Evolutionary conservation across 1,140 invertebrate genomes (phyloP).

Genomic region (Gyrodactylus salaris): DNA sequence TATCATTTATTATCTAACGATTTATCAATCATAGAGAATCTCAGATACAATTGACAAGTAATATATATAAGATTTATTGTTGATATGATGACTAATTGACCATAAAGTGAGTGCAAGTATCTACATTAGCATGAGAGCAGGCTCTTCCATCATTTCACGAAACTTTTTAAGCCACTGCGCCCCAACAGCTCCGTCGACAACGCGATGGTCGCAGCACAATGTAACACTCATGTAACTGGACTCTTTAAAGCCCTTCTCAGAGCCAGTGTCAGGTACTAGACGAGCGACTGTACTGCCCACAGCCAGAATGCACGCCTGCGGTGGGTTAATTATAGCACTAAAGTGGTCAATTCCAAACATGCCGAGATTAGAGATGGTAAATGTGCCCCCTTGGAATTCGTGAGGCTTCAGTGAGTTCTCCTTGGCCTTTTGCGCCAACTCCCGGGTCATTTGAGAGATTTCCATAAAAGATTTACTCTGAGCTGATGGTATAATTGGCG

Average conservation of each 20-base stretch:
- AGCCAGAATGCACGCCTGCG: constrained; percentile 33
- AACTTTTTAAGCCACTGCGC: constrained; percentile 33
- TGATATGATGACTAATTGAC: no score
- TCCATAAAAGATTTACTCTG: constrained; percentile 33
- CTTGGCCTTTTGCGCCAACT: constrained; percentile 53
- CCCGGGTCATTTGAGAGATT: constrained; percentile 26
- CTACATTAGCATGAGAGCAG: constrained; percentile 32
- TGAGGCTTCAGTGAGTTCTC: constrained; percentile 71
- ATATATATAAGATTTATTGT: no score
- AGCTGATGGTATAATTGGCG: constrained; percentile 73
- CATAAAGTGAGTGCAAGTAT: no score
- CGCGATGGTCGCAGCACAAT: constrained; percentile 33
- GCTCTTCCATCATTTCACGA: constrained; percentile 28
- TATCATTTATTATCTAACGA: no score
- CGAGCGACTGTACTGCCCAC: constrained; percentile 27
- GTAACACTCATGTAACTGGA: constrained; percentile 26
- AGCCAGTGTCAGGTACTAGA: constrained; percentile 15
- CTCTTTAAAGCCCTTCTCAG: not conserved
- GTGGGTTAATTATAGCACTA: constrained; percentile 34
- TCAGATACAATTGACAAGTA: no score
- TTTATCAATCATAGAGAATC: no score
- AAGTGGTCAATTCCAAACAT: constrained; percentile 56
- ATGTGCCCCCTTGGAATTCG: constrained; percentile 27
- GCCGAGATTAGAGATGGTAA: constrained; percentile 67
- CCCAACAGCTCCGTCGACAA: constrained; percentile 37